Evolutionary conservation across 2,113 vertebrate genomes (phyloP).

Genomic region (Apeltes quadracus): DNA sequence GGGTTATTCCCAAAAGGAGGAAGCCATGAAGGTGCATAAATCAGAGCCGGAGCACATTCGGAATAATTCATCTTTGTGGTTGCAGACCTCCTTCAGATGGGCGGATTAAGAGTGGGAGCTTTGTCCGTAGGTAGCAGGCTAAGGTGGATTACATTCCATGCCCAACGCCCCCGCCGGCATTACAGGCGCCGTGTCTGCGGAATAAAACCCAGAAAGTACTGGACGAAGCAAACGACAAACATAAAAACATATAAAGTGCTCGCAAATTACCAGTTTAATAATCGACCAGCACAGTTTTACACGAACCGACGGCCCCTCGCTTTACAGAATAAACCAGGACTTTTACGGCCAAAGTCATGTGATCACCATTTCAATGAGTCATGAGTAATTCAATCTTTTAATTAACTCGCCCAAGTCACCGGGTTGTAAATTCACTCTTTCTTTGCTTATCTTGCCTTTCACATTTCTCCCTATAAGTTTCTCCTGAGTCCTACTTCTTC

Average conservation of each 20-base stretch:
- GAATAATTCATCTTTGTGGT: background rate
- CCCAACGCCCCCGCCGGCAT: too few species aligned
- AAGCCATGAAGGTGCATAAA: background rate
- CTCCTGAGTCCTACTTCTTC: conserved; percentile 62
- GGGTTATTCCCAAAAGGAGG: background rate
- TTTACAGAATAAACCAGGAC: background rate
- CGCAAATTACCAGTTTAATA: too few species aligned
- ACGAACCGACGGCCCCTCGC: background rate
- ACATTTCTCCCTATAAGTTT: conserved; percentile 55
- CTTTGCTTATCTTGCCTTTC: conserved; percentile 37
- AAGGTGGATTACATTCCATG: too few species aligned
- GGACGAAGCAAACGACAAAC: background rate
- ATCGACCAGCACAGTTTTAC: background rate
- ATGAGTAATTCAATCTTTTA: conserved; percentile 35
- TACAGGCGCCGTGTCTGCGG: too few species aligned
- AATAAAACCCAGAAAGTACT: too few species aligned
- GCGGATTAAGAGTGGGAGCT: background rate
- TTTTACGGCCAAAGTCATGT: background rate
- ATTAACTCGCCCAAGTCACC: conserved; percentile 25
- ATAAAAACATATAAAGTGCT: too few species aligned
- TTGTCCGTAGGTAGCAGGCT: background rate
- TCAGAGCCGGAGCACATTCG: background rate
- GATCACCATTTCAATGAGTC: conserved; percentile 28
- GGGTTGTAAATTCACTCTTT: conserved; percentile 16
- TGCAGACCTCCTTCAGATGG: background rate